A percentile compares a stretch with the other conserved stretches of the same genome.
Conservation (phyloP, 2,113 vertebrate genomes). For the Pomatostomus ruficeps region DNA sequence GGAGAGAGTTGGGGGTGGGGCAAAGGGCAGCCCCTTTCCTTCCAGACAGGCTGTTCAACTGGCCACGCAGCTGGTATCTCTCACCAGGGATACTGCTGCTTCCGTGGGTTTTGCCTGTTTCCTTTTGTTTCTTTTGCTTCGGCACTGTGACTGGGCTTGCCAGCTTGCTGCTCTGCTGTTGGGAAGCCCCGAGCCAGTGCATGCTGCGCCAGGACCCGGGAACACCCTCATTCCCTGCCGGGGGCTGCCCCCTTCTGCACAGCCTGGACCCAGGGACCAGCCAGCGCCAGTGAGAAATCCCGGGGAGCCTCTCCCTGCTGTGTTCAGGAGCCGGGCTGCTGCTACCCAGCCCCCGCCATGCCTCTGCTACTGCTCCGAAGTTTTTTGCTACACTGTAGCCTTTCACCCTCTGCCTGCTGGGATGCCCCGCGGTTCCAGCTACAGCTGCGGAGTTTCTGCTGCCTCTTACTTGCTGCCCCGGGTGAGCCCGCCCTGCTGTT, state of each 20-base stretch:
- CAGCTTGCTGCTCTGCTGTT: not conserved
- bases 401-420: not conserved
- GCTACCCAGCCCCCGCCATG: not conserved
- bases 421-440: not conserved
- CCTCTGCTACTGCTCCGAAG: too few relatives aligned
- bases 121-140: not conserved
- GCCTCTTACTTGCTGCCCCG: not conserved
- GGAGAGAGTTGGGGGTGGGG: too few relatives aligned
- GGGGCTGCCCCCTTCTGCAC: not conserved
- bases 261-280: not conserved
- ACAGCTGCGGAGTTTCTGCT: not conserved
- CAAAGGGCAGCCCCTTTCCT: not conserved
- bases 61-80: accelerated
- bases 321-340: not conserved
- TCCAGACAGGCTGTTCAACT: not conserved
- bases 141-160: not conserved
- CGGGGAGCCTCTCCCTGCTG: not conserved
- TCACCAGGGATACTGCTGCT: too few relatives aligned
- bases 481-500: not conserved
- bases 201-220: not conserved
- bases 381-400: not conserved
- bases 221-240: not conserved
- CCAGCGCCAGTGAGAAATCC: not conserved
- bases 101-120: not conserved
- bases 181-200: not conserved